Evolutionary conservation across 2,797 vertebrate genomes (phyloP).

Genomic region (Buphagus erythrorhynchus): DNA sequence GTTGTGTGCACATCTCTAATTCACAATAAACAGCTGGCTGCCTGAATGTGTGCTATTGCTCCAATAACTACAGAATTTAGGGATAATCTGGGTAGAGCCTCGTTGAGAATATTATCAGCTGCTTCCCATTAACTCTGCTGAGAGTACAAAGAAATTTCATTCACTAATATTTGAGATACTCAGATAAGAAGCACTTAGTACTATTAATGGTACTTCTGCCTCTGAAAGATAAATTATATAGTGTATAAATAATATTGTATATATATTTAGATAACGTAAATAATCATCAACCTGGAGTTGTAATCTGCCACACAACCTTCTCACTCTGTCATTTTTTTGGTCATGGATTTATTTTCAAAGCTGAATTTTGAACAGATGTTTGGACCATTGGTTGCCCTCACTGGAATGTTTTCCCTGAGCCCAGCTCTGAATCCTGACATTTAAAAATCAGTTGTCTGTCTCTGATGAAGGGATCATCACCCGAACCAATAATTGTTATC

Average conservation of each 20-base stretch:
- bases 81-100: not conserved
- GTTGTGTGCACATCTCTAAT: not conserved
- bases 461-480: conserved; percentile 37
- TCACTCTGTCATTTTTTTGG: not conserved
- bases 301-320: not conserved
- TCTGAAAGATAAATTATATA: not conserved
- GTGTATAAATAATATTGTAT: not conserved
- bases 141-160: not conserved
- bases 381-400: not conserved
- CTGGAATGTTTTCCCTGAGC: not conserved
- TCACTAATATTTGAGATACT: not conserved
- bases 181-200: not conserved
- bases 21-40: not conserved
- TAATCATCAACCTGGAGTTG: not conserved
- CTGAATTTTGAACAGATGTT: not conserved
- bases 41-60: not conserved
- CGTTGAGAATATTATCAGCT: not conserved
- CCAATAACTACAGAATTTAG: not conserved
- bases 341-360: not conserved
- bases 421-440: not conserved
- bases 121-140: not conserved
- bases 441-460: not conserved
- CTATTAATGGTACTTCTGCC: not conserved
- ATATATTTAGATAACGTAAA: not conserved
- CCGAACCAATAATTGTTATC: conserved; percentile 56